Conservation (phyloP, 2,888 invertebrate species). For the Sylvicola fuscatus region DNA sequence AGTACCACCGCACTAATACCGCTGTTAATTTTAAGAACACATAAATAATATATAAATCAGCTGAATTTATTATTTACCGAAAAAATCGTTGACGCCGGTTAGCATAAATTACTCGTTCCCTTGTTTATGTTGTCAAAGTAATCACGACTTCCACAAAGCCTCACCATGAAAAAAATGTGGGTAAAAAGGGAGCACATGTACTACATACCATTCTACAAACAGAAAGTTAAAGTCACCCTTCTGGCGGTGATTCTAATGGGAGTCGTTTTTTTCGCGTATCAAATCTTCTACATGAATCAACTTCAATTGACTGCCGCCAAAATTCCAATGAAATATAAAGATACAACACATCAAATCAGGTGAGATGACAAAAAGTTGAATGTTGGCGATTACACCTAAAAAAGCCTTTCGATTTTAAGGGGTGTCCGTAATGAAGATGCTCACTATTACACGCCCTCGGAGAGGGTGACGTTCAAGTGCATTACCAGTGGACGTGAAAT, state of each 20-base stretch:
- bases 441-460: constrained; percentile 25
- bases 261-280: constrained; percentile 20
- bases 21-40: too few relatives aligned
- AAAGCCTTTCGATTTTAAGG: too few relatives aligned
- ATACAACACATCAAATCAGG: not conserved
- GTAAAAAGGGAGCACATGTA: constrained; percentile 24
- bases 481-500: constrained; percentile 27
- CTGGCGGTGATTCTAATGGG: constrained; percentile 21
- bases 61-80: too few relatives aligned
- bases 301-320: constrained; percentile 16
- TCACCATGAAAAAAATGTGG: constrained; percentile 21
- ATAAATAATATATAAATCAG: too few relatives aligned
- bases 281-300: constrained; percentile 26
- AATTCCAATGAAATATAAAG: too few relatives aligned
- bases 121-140: too few relatives aligned
- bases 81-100: too few relatives aligned
- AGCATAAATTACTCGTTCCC: too few relatives aligned
- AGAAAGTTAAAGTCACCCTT: constrained; percentile 24
- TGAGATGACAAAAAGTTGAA: too few relatives aligned
- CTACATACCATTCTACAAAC: constrained; percentile 25
- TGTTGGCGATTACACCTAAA: too few relatives aligned
- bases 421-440: constrained; percentile 22
- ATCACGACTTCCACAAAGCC: too few relatives aligned
- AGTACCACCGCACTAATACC: too few relatives aligned
- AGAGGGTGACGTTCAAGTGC: constrained; percentile 26